Evolutionary conservation across 2,888 invertebrate species (phyloP).

Genomic region (Anticlea derivata): DNA sequence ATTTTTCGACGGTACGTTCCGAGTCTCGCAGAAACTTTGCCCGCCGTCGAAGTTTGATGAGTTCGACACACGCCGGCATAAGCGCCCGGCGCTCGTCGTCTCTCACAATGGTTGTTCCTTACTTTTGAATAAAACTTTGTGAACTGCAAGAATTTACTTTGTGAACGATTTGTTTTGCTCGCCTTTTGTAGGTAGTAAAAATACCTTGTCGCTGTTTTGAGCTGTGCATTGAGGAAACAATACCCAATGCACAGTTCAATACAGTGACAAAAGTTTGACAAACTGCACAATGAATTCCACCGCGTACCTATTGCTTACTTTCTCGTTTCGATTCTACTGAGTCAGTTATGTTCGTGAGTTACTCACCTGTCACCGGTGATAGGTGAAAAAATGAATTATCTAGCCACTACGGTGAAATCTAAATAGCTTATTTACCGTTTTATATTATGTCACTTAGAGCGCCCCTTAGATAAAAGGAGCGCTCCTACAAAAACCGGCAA

Average conservation of each 20-base stretch:
- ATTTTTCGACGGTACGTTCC: conserved; percentile 51
- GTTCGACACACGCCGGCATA: conserved; percentile 64
- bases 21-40: conserved; percentile 47
- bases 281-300: neutral
- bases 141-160: conserved; percentile 49
- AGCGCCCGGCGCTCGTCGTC: conserved; percentile 52
- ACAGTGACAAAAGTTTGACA: no score
- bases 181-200: conserved; percentile 29
- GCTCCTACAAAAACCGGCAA: no score
- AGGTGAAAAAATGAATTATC: no score
- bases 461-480: no score
- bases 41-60: conserved; percentile 63
- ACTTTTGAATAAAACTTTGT: conserved; percentile 58
- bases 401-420: no score
- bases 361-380: no score
- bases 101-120: conserved; percentile 58
- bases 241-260: no score
- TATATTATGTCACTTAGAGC: no score
- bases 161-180: conserved; percentile 44
- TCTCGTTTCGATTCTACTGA: no score
- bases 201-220: conserved; percentile 34
- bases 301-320: no score
- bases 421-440: no score
- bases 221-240: conserved; percentile 37
- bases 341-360: no score